phyloP scores from a whole-genome alignment of 2,113 vertebrate species.

The Rousettus leschenaultii region DNA sequence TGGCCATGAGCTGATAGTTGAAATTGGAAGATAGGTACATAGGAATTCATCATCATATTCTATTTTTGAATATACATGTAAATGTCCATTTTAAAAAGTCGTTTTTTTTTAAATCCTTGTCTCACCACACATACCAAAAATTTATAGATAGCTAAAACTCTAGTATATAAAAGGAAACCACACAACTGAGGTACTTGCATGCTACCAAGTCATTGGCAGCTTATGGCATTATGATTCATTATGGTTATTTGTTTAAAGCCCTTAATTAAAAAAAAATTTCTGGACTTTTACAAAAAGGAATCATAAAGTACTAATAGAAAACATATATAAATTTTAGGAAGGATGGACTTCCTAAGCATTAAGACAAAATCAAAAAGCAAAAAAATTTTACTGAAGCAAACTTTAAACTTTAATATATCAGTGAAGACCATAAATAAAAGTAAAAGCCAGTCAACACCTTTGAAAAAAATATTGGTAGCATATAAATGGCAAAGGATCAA shows the following conservation, averaged over 20 bases:
- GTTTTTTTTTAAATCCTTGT: neutral
- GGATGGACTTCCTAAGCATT: neutral
- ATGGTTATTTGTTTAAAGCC: slow-evolving; percentile 10
- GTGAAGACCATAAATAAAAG: slow-evolving; percentile 58
- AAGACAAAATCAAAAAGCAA: slow-evolving; percentile 32
- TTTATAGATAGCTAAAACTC: neutral
- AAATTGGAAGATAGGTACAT: neutral
- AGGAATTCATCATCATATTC: neutral
- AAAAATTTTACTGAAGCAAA: slow-evolving; percentile 33
- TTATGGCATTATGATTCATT: neutral
- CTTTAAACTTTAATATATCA: slow-evolving; percentile 40
- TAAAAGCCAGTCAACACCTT: slow-evolving; percentile 51
- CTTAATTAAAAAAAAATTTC: slow-evolving; percentile 18
- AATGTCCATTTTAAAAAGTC: neutral
- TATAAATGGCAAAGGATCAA: slow-evolving; percentile 45
- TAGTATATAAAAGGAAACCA: neutral
- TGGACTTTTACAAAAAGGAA: neutral
- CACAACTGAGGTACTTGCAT: neutral
- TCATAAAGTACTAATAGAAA: neutral
- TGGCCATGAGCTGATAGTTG: neutral
- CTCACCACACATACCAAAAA: neutral
- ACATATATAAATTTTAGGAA: neutral
- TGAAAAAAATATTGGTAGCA: slow-evolving; percentile 41
- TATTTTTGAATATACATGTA: neutral
- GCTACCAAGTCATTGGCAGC: neutral